These are phyloP conservation scores for Notocelia uddmanniana DNA, from an alignment of 2,888 invertebrate species.

Conservation along the genomic window DNA sequence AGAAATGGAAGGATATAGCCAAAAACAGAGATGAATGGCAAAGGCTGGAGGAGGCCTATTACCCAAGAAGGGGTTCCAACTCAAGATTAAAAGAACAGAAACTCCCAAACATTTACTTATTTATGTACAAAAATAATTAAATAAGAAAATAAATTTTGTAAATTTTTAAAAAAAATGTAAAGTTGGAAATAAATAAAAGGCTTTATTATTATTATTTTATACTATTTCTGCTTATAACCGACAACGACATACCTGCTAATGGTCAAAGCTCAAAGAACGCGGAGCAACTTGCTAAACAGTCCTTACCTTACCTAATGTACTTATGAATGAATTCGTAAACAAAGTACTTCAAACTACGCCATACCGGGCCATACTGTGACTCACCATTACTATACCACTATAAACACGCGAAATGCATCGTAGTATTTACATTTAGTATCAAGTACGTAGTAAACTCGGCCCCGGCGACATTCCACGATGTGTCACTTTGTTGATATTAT, in stretches of 20 bases:
- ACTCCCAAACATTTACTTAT: no score
- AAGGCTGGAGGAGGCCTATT: no score
- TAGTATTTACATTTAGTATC: slow-evolving; percentile 19
- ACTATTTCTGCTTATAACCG: no score
- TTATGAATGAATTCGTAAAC: background rate
- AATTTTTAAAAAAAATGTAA: no score
- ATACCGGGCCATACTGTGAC: background rate
- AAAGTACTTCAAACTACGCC: background rate
- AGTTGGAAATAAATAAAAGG: no score
- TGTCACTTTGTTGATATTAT: slow-evolving; percentile 4
- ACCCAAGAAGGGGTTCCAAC: no score
- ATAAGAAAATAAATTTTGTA: no score
- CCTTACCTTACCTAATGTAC: background rate
- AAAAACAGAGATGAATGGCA: no score
- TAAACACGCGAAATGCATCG: slow-evolving; percentile 5
- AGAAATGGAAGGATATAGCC: no score
- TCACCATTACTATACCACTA: background rate
- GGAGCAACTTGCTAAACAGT: background rate
- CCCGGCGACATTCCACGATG: slow-evolving; percentile 23
- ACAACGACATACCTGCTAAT: background rate
- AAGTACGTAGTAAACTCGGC: background rate
- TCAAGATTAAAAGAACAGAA: no score
- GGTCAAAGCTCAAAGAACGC: background rate
- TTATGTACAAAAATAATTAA: no score
- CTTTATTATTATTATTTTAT: no score